phyloP scores from a whole-genome alignment of 2,888 invertebrate genomes.

The Zhuqinia jingwanae region DNA sequence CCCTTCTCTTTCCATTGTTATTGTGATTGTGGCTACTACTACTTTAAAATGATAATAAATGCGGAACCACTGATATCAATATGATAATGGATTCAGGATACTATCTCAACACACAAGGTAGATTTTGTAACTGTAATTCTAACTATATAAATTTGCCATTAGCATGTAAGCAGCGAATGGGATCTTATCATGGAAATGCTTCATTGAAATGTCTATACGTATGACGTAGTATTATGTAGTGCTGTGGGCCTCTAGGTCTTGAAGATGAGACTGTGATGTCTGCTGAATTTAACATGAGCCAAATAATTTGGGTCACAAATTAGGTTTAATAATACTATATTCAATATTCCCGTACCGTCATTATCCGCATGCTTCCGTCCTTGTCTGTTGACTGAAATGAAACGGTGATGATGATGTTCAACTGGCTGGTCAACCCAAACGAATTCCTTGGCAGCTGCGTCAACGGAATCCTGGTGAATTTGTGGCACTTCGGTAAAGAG shows the following conservation, averaged over 20 bases:
- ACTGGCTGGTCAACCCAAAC: constrained; percentile 63
- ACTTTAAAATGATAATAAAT: constrained; percentile 57
- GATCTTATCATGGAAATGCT: neutral
- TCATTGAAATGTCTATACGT: neutral
- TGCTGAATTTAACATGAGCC: no score
- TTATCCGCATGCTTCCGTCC: constrained; percentile 57
- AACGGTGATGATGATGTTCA: constrained; percentile 6
- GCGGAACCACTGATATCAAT: constrained; percentile 69
- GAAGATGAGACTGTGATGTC: no score
- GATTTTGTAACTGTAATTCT: neutral
- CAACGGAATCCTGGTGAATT: constrained; percentile 25
- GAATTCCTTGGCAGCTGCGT: constrained; percentile 52
- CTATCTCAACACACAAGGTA: constrained; percentile 11
- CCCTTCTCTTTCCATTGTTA: constrained; percentile 65
- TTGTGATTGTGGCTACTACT: neutral
- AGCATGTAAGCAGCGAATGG: neutral
- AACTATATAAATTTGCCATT: neutral
- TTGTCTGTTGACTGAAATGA: constrained; percentile 53
- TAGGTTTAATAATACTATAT: no score
- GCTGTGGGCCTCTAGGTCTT: no score
- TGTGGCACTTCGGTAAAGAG: constrained; percentile 72
- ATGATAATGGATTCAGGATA: constrained; percentile 2
- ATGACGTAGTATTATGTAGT: no score
- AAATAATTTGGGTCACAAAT: no score
- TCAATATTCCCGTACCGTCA: constrained; percentile 63